A percentile compares a stretch with the other conserved stretches of the same genome.
Conservation (phyloP, 2,797 vertebrate genomes). For the Bradypodion pumilum region DNA sequence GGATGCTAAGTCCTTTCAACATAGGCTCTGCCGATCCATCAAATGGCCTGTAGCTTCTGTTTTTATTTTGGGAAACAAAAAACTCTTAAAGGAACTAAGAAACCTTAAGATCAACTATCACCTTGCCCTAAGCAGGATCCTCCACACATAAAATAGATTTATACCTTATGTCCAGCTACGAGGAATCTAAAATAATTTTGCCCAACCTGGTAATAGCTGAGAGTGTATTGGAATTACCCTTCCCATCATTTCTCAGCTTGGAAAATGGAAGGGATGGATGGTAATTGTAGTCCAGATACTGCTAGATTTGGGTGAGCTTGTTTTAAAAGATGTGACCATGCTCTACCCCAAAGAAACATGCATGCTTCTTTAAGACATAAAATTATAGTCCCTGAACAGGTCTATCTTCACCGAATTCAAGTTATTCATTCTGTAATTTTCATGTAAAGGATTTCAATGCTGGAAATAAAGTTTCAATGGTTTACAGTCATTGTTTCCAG, state of each 20-base stretch:
- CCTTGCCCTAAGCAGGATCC: background rate
- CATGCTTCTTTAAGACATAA: background rate
- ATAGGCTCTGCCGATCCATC: constrained; percentile 31
- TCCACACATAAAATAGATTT: too few relatives aligned
- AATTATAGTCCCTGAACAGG: background rate
- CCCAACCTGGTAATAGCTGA: background rate
- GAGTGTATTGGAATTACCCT: background rate
- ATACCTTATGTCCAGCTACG: background rate
- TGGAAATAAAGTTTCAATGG: background rate
- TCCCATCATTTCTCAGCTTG: background rate
- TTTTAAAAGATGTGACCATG: too few relatives aligned
- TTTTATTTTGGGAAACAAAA: too few relatives aligned
- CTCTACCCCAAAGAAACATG: too few relatives aligned
- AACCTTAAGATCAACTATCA: background rate
- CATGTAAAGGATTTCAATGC: background rate
- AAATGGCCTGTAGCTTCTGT: too few relatives aligned
- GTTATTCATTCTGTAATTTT: constrained; percentile 30
- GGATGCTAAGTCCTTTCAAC: background rate
- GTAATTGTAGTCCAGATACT: too few relatives aligned
- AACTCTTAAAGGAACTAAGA: background rate
- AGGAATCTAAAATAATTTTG: background rate
- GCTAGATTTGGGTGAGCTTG: too few relatives aligned
- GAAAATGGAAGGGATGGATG: too few relatives aligned
- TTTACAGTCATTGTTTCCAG: background rate
- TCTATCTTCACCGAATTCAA: background rate